Conservation (phyloP, 1,140 invertebrate genomes). For the Leptinotarsa undecemlineata region DNA sequence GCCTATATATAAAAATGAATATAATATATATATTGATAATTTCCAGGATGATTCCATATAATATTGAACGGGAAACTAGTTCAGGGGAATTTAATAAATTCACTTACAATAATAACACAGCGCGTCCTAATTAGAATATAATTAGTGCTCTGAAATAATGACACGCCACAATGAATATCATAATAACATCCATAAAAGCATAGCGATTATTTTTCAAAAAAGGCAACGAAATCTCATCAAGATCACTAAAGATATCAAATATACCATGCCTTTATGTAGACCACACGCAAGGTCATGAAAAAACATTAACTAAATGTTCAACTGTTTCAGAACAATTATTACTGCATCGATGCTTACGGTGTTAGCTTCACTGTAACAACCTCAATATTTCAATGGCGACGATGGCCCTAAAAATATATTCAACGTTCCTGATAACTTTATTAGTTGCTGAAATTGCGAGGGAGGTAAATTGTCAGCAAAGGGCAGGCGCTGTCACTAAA, state of each 20-base stretch:
- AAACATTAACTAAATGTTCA: neutral
- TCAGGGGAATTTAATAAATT: too few species aligned
- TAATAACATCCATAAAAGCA: conserved; percentile 3
- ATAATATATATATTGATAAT: too few species aligned
- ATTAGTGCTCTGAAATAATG: neutral
- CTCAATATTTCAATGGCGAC: neutral
- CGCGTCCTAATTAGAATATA: neutral
- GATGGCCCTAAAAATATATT: neutral
- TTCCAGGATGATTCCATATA: too few species aligned
- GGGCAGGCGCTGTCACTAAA: neutral
- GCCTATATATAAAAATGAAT: too few species aligned
- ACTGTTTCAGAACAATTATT: neutral
- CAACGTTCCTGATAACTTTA: neutral
- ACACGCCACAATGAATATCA: conserved; percentile 9
- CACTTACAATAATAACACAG: too few species aligned
- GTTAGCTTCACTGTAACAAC: neutral
- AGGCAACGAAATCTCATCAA: conserved; percentile 2
- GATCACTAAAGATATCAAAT: conserved; percentile 9
- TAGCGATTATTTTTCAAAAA: conserved; percentile 8
- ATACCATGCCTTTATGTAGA: neutral
- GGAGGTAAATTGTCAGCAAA: conserved; percentile 11
- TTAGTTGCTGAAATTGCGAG: neutral
- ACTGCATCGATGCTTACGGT: neutral
- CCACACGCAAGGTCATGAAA: conserved; percentile 8
- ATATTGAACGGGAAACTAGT: too few species aligned